These are phyloP conservation scores for Drosophila nigromelanica DNA, from an alignment of 1,140 invertebrate genomes.

Conservation along the genomic window DNA sequence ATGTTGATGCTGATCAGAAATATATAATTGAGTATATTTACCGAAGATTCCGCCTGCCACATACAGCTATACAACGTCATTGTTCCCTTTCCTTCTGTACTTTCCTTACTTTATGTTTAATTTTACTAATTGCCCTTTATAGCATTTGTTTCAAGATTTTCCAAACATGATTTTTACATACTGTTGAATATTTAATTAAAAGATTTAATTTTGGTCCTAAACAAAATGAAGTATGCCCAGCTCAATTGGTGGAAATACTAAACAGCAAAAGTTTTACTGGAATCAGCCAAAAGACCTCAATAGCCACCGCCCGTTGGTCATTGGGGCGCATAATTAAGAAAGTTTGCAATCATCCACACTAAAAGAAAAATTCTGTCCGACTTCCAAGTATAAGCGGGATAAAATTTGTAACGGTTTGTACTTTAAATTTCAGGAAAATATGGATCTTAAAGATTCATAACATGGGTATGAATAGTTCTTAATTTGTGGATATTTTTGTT, in stretches of 20 bases:
- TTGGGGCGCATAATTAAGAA: conserved; percentile 72
- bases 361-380: conserved; percentile 1
- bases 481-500: too few species aligned
- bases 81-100: too few species aligned
- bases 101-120: neutral
- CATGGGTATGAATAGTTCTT: too few species aligned
- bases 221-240: conserved; percentile 2
- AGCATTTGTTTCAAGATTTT: conserved; percentile 10
- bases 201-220: conserved; percentile 35
- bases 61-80: too few species aligned
- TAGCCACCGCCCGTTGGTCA: conserved; percentile 22
- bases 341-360: conserved; percentile 59
- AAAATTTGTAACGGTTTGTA: too few species aligned
- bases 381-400: too few species aligned
- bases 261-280: conserved; percentile 56
- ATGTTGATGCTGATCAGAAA: too few species aligned
- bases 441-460: too few species aligned
- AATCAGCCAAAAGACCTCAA: neutral
- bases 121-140: conserved; percentile 3
- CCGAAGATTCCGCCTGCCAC: too few species aligned
- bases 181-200: conserved; percentile 61
- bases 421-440: too few species aligned
- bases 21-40: too few species aligned
- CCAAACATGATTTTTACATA: conserved; percentile 14
- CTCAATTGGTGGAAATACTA: conserved; percentile 13